Base-by-base conservation (phyloP, 92 coral and sea anemone species). In the Phenganax marumi region DNA sequence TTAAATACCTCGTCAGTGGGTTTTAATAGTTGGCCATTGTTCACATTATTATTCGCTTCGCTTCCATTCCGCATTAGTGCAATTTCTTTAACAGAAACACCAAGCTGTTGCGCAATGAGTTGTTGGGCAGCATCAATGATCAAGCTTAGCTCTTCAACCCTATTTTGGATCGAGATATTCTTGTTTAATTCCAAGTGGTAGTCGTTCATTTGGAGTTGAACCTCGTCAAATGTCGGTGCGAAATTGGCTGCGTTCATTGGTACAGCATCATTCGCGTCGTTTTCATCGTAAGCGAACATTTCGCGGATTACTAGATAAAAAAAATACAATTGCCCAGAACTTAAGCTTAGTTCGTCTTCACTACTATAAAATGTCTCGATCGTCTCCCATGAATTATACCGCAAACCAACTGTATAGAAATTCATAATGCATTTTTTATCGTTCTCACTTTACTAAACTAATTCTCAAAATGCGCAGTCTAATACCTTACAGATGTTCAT, bases 171-270 rank as follows among this genome's bases (percentile, higher is more conserved):
- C 77, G 92, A 87, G 47, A 87, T 80, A 63, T 90, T 86, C 21
- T 71, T 83, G 84, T 90, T 90, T 82, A 87, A 81, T 52, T 90
- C 90, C 18, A 87, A 49, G 12, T 84, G 73, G 50, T 87, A 46
- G 56, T 70, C 70, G 68, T 90, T 87, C 80, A 90, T 62, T n/a
- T 61, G 73, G 26, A 21, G 25, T 66, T 79, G 86, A 3, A 90
- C 92, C 12, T 84, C 70, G 12, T 81, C 46, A 62, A 80, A 84
- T 47, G 66, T 75, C 46, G 83, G 39, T 50, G 88, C 87, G 52
- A 87, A 56, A 52, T 90, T 90, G 3, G 92, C 92, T 0, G 92
- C 81, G 87, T 90, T 90, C 60, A 90, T 90, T 13, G 90, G 89
- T 21, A 84, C 84, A 77, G 75, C 68, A 53, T 90, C 92, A n/a